Conservation (phyloP, 2,113 vertebrate genomes). For the Vanacampus margaritifer region DNA sequence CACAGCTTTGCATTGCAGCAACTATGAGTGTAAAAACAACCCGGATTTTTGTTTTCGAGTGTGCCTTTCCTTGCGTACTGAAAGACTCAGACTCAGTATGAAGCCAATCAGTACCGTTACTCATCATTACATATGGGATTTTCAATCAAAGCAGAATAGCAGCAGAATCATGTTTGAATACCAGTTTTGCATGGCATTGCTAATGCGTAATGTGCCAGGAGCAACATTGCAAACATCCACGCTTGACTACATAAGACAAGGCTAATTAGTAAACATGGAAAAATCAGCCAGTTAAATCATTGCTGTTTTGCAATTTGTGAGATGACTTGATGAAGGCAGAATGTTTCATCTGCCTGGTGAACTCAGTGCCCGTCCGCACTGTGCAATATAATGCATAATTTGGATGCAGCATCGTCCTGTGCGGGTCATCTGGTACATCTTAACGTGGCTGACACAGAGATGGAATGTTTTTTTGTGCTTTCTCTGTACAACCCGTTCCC, state of each 20-base stretch:
- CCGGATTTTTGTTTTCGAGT: no score
- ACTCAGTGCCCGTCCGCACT: neutral
- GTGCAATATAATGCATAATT: neutral
- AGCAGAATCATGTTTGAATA: constrained; percentile 2
- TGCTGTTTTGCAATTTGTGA: constrained; percentile 8
- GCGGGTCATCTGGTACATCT: constrained; percentile 14
- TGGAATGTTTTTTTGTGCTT: neutral
- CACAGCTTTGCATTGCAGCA: no score
- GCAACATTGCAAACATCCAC: constrained; percentile 17
- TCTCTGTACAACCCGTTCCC: neutral
- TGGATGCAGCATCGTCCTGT: neutral
- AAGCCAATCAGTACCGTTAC: no score
- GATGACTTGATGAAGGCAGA: constrained; percentile 1
- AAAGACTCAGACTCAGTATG: no score
- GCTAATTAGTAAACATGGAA: constrained; percentile 26
- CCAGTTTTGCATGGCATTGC: constrained; percentile 5
- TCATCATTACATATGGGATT: neutral
- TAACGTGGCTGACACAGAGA: constrained; percentile 11
- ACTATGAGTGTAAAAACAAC: no score
- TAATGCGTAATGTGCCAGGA: constrained; percentile 8
- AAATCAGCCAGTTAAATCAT: neutral
- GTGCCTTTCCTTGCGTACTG: no score
- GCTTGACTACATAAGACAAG: constrained; percentile 6
- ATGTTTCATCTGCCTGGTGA: neutral
- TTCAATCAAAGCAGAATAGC: neutral